These are phyloP conservation scores for Panthera uncia DNA, from an alignment of 2,113 vertebrate genomes.

Conservation along the genomic window DNA sequence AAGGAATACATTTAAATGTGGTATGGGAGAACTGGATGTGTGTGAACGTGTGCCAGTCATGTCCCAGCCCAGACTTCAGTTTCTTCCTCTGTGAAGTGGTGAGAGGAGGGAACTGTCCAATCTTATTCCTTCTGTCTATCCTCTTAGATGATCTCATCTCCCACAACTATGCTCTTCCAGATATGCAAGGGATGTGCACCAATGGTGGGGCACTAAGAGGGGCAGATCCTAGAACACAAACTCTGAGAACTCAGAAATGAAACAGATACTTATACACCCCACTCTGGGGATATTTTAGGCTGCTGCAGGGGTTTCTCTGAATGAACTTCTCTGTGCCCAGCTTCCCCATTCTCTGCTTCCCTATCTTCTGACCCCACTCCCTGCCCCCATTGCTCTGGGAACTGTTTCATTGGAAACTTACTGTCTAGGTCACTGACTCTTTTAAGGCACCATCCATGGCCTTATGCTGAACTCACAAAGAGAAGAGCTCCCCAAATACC, in stretches of 20 bases:
- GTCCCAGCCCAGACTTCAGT: neutral
- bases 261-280: neutral
- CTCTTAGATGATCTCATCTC: neutral
- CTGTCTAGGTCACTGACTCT: neutral
- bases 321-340: neutral
- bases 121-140: neutral
- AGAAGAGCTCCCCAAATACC: neutral
- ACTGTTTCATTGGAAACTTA: neutral
- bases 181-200: too few relatives aligned
- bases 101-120: neutral
- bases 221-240: neutral
- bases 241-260: neutral
- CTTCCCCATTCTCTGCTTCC: neutral
- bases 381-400: rapidly evolving
- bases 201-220: too few relatives aligned
- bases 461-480: neutral
- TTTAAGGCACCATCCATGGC: neutral
- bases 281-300: neutral
- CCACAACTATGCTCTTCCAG: neutral
- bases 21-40: neutral
- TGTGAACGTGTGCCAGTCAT: neutral
- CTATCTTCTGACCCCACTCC: too few relatives aligned
- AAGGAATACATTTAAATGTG: neutral
- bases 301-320: neutral
- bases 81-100: neutral